Evolutionary conservation across 2,888 invertebrate species (phyloP).

Genomic region (Mesorhabditis spiculigera): DNA sequence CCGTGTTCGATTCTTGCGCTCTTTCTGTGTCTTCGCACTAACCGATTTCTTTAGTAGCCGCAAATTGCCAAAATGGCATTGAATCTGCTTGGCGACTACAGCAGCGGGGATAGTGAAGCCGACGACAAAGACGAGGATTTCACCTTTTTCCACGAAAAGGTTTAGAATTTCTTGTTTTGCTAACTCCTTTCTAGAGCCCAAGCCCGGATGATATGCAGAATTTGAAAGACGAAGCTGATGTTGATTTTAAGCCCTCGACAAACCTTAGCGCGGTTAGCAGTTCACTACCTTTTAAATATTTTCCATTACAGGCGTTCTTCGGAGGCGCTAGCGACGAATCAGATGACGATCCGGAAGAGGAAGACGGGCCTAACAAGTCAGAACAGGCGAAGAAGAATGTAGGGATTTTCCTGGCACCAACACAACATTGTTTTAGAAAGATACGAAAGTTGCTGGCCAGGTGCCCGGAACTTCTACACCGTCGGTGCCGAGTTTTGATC

Average conservation of each 20-base stretch:
- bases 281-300: not conserved
- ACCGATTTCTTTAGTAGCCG: too few species aligned
- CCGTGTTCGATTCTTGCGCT: too few species aligned
- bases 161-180: not conserved
- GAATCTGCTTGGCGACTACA: constrained; percentile 4
- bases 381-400: too few species aligned
- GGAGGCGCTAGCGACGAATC: constrained; percentile 1
- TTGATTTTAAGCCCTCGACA: not conserved
- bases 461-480: not conserved
- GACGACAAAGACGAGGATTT: not conserved
- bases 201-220: not conserved
- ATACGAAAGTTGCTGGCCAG: not conserved
- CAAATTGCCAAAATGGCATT: not conserved
- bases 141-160: not conserved
- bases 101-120: not conserved
- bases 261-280: too few species aligned
- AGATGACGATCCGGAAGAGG: not conserved
- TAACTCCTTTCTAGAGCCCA: too few species aligned
- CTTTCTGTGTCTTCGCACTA: too few species aligned
- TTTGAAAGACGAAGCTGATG: not conserved
- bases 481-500: constrained; percentile 1
- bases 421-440: too few species aligned
- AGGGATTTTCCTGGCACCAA: too few species aligned
- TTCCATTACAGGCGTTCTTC: not conserved
- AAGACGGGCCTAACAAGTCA: not conserved